These are phyloP conservation scores for Aeoliscus strigatus DNA, from an alignment of 2,797 vertebrate genomes.

Conservation along the genomic window DNA sequence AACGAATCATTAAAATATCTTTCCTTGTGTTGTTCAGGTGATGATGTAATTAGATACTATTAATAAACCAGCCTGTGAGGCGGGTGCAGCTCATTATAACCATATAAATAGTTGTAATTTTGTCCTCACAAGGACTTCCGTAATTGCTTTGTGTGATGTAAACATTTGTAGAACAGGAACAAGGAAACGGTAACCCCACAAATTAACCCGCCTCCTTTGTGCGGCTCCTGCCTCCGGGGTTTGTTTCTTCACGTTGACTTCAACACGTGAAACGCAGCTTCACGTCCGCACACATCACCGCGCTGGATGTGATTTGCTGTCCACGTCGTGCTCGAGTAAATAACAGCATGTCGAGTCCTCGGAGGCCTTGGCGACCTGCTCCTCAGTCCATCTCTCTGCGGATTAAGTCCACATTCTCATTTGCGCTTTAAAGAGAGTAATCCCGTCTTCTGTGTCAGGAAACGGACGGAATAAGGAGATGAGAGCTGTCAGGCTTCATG, in stretches of 20 bases:
- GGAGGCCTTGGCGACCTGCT: constrained; percentile 38
- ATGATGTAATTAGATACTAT: constrained; percentile 18
- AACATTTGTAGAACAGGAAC: constrained; percentile 28
- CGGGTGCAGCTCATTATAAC: constrained; percentile 31
- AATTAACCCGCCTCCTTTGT: constrained; percentile 15
- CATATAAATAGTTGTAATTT: constrained; percentile 33
- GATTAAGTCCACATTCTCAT: constrained; percentile 63
- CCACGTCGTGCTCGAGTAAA: constrained; percentile 21
- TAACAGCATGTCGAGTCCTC: constrained; percentile 29
- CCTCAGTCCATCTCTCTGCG: constrained; percentile 42
- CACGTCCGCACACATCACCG: constrained; percentile 12
- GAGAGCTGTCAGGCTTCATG: constrained; percentile 41
- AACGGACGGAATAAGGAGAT: constrained; percentile 45
- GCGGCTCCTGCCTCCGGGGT: constrained; percentile 13
- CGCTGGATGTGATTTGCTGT: constrained; percentile 11
- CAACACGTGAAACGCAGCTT: constrained; percentile 16
- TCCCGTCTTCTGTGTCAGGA: constrained; percentile 39
- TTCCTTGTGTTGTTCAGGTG: constrained; percentile 12
- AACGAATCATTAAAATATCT: too few species aligned
- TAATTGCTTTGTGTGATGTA: constrained; percentile 47
- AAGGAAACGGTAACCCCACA: constrained; percentile 17
- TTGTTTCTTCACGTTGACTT: constrained; percentile 37
- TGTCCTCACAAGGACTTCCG: constrained; percentile 11
- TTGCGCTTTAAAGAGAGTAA: constrained; percentile 67
- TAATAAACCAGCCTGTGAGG: constrained; percentile 8